Percentiles rank a stretch among this genome's conserved stretches.
Conservation (phyloP, 2,113 vertebrate species). For the Ariopsis seemanni region DNA sequence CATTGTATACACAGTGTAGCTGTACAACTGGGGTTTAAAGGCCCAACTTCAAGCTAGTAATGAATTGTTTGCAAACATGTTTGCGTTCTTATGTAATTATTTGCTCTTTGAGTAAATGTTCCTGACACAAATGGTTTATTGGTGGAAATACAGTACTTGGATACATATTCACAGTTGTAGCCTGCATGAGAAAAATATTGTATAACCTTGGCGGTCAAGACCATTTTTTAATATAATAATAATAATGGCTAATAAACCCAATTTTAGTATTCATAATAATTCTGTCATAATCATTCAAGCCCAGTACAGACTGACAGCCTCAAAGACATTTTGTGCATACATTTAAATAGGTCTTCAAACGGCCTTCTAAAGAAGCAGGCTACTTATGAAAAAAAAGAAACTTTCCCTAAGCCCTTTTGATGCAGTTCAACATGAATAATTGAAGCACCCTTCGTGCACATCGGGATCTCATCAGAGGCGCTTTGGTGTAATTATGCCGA, state of each 20-base stretch:
- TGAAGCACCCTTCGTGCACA: slow-evolving; percentile 57
- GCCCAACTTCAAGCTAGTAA: neutral
- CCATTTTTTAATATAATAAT: neutral
- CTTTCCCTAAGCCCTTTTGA: slow-evolving; percentile 58
- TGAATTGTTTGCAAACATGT: neutral
- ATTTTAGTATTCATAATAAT: neutral
- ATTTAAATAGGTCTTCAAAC: slow-evolving; percentile 51
- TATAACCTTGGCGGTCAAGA: neutral
- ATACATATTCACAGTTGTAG: neutral
- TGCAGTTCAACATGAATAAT: slow-evolving; percentile 66
- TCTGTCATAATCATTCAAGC: neutral
- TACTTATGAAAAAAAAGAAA: slow-evolving; percentile 21
- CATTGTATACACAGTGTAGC: neutral
- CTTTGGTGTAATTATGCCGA: slow-evolving; percentile 65
- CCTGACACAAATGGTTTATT: neutral
- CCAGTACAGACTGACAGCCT: neutral
- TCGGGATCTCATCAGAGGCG: slow-evolving; percentile 64
- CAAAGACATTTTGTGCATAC: slow-evolving; percentile 20
- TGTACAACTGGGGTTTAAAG: neutral
- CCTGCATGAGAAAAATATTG: neutral
- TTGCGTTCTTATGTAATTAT: neutral
- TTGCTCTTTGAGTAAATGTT: neutral
- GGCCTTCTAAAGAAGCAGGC: slow-evolving; percentile 42
- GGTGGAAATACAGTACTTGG: neutral
- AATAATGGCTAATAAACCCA: neutral